phyloP scores from a whole-genome alignment of 2,888 invertebrate species.

The Drosophila monieri region DNA sequence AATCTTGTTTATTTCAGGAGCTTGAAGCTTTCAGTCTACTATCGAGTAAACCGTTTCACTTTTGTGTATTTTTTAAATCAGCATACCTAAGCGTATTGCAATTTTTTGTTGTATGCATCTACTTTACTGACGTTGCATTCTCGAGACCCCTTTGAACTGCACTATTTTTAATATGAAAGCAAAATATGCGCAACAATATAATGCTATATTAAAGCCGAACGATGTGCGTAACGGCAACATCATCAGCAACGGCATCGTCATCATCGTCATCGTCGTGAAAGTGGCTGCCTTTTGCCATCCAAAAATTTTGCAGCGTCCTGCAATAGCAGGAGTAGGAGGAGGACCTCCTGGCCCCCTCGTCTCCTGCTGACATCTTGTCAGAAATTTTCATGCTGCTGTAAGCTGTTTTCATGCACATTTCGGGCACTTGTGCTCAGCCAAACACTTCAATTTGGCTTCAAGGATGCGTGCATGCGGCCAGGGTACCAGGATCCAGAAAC shows the following conservation, averaged over 20 bases:
- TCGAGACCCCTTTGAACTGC: slow-evolving; percentile 3
- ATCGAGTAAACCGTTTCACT: not conserved
- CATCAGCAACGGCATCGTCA: slow-evolving; percentile 22
- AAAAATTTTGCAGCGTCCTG: slow-evolving; percentile 18
- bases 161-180: slow-evolving; percentile 46
- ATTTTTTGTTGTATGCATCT: slow-evolving; percentile 2
- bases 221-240: slow-evolving; percentile 60
- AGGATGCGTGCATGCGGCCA: slow-evolving; percentile 60
- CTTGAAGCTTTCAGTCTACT: not conserved
- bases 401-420: slow-evolving; percentile 78
- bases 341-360: not conserved
- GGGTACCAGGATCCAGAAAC: slow-evolving; percentile 5
- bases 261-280: slow-evolving; percentile 11
- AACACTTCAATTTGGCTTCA: slow-evolving; percentile 77
- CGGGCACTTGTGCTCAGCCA: slow-evolving; percentile 72
- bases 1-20: not conserved
- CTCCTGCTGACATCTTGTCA: slow-evolving; percentile 53
- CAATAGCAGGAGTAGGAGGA: not conserved
- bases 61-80: not conserved
- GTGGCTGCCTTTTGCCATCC: slow-evolving; percentile 13
- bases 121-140: slow-evolving; percentile 9
- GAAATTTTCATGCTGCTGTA: slow-evolving; percentile 71
- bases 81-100: not conserved
- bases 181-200: slow-evolving; percentile 50
- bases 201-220: slow-evolving; percentile 64